Base-by-base conservation (phyloP, 2,113 vertebrate species). In the Urocolius indicus region DNA sequence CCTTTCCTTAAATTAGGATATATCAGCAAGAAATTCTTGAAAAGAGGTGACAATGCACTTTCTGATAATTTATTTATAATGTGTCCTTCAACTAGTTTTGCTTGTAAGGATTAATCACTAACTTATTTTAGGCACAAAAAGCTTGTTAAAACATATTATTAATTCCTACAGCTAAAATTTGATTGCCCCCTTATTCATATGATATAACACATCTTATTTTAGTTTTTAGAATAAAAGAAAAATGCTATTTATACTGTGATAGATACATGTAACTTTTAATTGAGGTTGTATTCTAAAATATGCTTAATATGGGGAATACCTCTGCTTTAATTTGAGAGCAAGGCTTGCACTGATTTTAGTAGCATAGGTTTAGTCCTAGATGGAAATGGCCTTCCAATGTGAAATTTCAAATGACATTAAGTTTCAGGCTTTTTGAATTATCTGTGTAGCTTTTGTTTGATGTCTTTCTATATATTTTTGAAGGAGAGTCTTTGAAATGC, bases 101-200 rank as follows among this genome's bases (percentile, higher is more conserved):
- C 54, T 84, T 94, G 27, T 79, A 74, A 87, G n/a, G 48, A 93
- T 95, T 93, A 88, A 92, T 92, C 88, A 59, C 36, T 71, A 83
- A 89, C 29, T 71, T 62, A 43, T 20, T 94, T 93, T 61, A 58
- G 91, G 23, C 18, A 74, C 90, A 26, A 95, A 93, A 91, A 90
- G 9, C 72, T 89, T 93, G 11, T 22, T 82, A 90, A 90, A 67
- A 93, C 43, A 18, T 78, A 55, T 87, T 92, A 83, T 78, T 89
- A 86, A 78, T 27, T 92, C n/a, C 29, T 86, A 43, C 36, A 77
- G 38, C 32, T 87, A 81, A 76, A 78, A 61, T 76, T 22, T 57
- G 91, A 87, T 86, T 87, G 48, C 87, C 34, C 34, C 85, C 23
- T 86, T 61, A 49, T 85, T 84, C 58, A 55, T 55, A 51, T 78